These are phyloP conservation scores for Aurelia sp. DNA, from an alignment of 30 jellyfish, hydroid and myxozoan species.

Conservation along the genomic window DNA sequence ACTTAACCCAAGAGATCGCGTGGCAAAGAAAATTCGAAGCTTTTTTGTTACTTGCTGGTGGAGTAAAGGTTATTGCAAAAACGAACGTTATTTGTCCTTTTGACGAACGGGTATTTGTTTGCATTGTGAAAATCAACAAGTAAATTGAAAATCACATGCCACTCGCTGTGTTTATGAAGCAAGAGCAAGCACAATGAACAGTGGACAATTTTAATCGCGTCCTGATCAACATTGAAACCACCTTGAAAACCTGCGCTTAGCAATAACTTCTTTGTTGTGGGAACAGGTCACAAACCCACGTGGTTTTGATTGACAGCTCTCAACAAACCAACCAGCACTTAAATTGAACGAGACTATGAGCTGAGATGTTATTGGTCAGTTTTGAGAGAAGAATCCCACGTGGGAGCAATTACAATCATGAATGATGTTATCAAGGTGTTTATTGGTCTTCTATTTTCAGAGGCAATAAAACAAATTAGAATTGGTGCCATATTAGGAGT, in stretches of 20 bases:
- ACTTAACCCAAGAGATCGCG: too few species aligned
- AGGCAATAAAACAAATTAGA: slow-evolving; percentile 79
- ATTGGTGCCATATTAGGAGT: slow-evolving; percentile 83
- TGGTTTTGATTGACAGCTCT: slow-evolving; percentile 72
- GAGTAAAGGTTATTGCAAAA: too few species aligned
- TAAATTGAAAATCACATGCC: slow-evolving; percentile 2
- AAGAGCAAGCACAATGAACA: slow-evolving; percentile 30
- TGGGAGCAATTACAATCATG: slow-evolving; percentile 45
- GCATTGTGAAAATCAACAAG: too few species aligned
- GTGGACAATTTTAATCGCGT: background rate
- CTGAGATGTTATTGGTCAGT: slow-evolving; percentile 20
- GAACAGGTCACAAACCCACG: slow-evolving; percentile 74
- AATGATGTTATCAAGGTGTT: slow-evolving; percentile 71
- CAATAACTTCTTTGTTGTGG: slow-evolving; percentile 48
- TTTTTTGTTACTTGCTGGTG: too few species aligned
- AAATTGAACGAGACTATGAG: background rate
- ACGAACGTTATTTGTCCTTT: too few species aligned
- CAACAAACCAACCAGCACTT: slow-evolving; percentile 15
- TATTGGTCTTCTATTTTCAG: slow-evolving; percentile 77
- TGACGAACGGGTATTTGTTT: too few species aligned
- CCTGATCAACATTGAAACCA: slow-evolving; percentile 51
- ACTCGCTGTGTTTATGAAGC: slow-evolving; percentile 29
- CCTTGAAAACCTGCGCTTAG: slow-evolving; percentile 57
- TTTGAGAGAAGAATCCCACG: slow-evolving; percentile 66
- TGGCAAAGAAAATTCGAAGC: too few species aligned